Evolutionary conservation across 2,888 invertebrate genomes (phyloP), one percentile per base, ranked within the genome.

Genomic region (Zonitis immaculata): DNA sequence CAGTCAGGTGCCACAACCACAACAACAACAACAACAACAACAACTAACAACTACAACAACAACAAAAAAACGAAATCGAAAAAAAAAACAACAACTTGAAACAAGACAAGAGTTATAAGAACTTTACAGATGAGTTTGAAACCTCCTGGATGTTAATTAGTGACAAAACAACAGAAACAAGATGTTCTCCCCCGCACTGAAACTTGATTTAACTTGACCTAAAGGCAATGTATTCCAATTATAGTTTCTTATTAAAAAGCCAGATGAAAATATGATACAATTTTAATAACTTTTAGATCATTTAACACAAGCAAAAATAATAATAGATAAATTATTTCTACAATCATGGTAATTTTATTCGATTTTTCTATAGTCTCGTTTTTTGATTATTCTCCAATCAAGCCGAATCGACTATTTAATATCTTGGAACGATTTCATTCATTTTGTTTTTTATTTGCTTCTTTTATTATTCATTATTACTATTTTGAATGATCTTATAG

Each of bases 141-240:
- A 39, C 39, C 39, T 39, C 18, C 39, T 39, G 9, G 39, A 18
- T 39, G 39, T 39, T 39, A 39, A 39, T 39, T 39, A 39, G 39
- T 39, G 18, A 39, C 39, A 39, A 39, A 39, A 39, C 39, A 39
- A 39, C 39, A 39, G 20, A 39, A 39, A 39, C 39, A 39, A 39
- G 39, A 39, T 39, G 39, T 39, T 39, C 39, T 39, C 39, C 39
- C 39, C 39, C 39, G 39, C 39, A 39, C 18, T 9, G 39, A 39
- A 39, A 39, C 39, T 39, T 39, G 39, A 39, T 39, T 39, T 39
- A 39, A 39, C 20, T 39, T 18, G n/a, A 39, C 39, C 39, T 39
- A 39, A 39, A 39, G 39, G 39, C 39, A 20, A 16, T 9, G 6
- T 39, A 20, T 39, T 39, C 39, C 39, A 39, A 39, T 39, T 39